Conservation (phyloP, 2,113 vertebrate genomes). For the Hymenochirus boettgeri region DNA sequence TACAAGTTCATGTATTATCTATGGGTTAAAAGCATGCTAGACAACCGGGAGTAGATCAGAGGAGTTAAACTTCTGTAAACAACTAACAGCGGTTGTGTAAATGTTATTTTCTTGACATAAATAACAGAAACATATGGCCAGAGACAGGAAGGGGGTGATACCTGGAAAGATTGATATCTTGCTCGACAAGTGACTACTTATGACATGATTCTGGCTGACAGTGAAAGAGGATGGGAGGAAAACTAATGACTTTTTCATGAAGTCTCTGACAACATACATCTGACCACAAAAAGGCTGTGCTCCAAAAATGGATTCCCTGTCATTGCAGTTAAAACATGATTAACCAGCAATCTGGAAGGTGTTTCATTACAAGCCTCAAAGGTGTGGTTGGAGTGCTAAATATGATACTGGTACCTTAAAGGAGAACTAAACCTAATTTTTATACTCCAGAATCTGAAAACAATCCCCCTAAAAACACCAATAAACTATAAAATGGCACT, state of each 20-base stretch:
- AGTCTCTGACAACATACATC: conserved; percentile 61
- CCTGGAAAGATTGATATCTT: conserved; percentile 66
- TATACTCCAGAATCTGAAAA: too few species aligned
- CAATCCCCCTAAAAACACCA: too few species aligned
- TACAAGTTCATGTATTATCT: conserved; percentile 76
- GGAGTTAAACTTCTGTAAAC: conserved; percentile 81
- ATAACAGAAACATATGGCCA: conserved; percentile 83
- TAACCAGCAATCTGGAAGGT: conserved; percentile 42
- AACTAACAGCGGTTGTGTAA: conserved; percentile 70
- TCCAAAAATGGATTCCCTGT: conserved; percentile 49
- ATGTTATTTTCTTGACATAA: conserved; percentile 82
- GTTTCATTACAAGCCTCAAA: conserved; percentile 22
- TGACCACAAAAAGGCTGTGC: conserved; percentile 57
- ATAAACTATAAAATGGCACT: too few species aligned
- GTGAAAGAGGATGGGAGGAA: conserved; percentile 60
- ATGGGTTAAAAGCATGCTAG: conserved; percentile 75
- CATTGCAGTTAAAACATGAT: conserved; percentile 37
- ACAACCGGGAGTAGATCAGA: conserved; percentile 67
- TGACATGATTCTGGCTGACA: conserved; percentile 71
- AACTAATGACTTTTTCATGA: conserved; percentile 70
- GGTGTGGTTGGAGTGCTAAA: conserved; percentile 1
- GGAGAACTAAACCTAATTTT: not conserved
- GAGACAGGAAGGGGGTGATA: conserved; percentile 75
- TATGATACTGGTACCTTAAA: not conserved
- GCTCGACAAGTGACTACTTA: conserved; percentile 61